Base-by-base conservation (phyloP, 2,797 vertebrate species). In the Arrhamphus sclerolepis region DNA sequence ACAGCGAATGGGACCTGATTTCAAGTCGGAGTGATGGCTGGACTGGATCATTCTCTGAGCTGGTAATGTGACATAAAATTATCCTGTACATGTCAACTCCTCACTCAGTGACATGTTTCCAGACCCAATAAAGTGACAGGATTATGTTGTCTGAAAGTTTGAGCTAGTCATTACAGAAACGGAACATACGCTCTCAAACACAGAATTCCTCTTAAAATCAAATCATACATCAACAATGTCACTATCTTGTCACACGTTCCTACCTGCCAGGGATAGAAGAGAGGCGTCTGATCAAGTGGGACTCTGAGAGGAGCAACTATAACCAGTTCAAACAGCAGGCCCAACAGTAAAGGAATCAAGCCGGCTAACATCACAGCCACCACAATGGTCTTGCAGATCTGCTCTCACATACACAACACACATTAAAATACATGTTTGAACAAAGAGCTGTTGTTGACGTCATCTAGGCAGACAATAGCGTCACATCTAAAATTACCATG, bases 181-280 rank as follows among this genome's bases (percentile, higher is more conserved):
- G 6, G 9, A 29, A 29, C 9, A 29, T 7, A 29, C 9, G 28
- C 28, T 11, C 3, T 34, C 31, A 34, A 34, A 34, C 31, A 34
- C 13, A 11, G 10, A 34, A n/a, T n/a, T n/a, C n/a, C 14, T 4
- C 34, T 38, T 38, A 38, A 14, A 34, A 38, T 14, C 14, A 13
- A 38, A 38, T 38, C 34, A 14, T 3, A 38, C 14, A 38, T 38
- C 19, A 20, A 14, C 43, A 6, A 6, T n/a, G n/a, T n/a, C n/a
- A n/a, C n/a, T n/a, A n/a, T 42, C 40, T 60, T 13, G 16, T 28
- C 34, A 11, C 19, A 50, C 26, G 24, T 16, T 51, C 10, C 22
- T 81, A 98, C 97, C 96, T 98, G 97, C 96, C 97, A 99, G 4
- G 96, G 97, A 83, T 97, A 98, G 89, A 97, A 98, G 17, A 99